Evolutionary conservation across 2,888 invertebrate species (phyloP).

Genomic region (Agrenia bidenticulata): DNA sequence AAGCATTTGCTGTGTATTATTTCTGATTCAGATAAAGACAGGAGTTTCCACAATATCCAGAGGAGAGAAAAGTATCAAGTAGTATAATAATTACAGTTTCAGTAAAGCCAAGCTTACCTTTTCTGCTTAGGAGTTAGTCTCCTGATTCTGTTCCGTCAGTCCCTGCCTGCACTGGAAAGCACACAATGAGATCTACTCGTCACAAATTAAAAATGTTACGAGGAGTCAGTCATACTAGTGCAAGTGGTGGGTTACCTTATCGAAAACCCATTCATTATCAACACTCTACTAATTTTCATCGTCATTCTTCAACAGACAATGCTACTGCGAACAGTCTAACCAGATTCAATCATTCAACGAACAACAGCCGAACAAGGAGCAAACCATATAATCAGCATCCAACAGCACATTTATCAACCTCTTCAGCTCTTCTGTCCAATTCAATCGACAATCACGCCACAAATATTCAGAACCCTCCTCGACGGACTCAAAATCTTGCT

Average conservation of each 20-base stretch:
- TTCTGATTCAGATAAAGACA: neutral
- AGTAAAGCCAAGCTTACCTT: neutral
- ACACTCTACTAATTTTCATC: conserved; percentile 22
- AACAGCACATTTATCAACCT: conserved; percentile 9
- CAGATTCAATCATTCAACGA: neutral
- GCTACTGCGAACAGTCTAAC: neutral
- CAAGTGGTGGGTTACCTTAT: conserved; percentile 18
- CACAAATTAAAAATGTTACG: conserved; percentile 52
- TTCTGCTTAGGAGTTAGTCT: neutral
- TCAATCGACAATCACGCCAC: conserved; percentile 8
- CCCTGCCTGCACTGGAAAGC: conserved; percentile 1
- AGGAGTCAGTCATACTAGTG: conserved; percentile 50
- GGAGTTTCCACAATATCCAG: neutral
- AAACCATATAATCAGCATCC: conserved; percentile 19
- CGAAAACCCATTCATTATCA: conserved; percentile 22
- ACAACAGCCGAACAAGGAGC: neutral
- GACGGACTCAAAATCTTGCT: neutral
- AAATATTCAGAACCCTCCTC: neutral
- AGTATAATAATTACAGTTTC: neutral
- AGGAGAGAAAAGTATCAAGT: neutral
- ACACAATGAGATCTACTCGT: conserved; percentile 51
- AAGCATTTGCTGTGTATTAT: no score
- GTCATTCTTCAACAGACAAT: conserved; percentile 10
- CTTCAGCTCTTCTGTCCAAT: neutral
- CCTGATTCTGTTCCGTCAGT: neutral